These are phyloP conservation scores for Pristis pectinata DNA, from an alignment of 2,797 vertebrate species.

Conservation along the genomic window DNA sequence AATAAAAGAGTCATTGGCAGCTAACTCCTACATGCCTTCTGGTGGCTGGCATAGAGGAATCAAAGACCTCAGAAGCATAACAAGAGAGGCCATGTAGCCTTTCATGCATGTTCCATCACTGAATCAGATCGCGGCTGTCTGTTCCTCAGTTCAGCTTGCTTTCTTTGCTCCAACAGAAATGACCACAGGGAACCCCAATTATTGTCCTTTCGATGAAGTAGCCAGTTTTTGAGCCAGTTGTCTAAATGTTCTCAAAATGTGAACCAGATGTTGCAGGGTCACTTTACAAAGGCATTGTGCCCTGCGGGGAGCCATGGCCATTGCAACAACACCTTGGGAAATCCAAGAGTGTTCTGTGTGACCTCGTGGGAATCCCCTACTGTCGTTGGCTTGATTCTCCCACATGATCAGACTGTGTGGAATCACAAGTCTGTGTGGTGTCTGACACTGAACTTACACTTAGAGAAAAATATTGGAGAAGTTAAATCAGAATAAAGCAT, in stretches of 20 bases:
- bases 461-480: not conserved
- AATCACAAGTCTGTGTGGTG: no score
- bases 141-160: not conserved
- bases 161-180: not conserved
- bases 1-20: not conserved
- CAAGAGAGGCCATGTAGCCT: not conserved
- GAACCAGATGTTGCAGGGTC: not conserved
- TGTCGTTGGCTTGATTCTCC: no score
- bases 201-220: not conserved
- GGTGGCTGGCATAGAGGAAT: not conserved
- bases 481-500: not conserved
- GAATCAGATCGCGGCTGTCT: not conserved
- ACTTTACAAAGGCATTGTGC: not conserved
- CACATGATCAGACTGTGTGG: no score
- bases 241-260: not conserved
- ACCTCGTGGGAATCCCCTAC: not conserved
- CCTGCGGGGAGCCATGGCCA: no score
- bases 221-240: not conserved
- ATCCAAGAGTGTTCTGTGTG: not conserved
- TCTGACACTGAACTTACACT: not conserved
- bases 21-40: constrained; percentile 14
- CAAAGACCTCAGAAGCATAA: not conserved
- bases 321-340: not conserved
- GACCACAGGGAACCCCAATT: not conserved
- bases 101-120: not conserved